Evolutionary conservation across 2,113 vertebrate genomes (phyloP).

Genomic region (Apodemus sylvaticus): DNA sequence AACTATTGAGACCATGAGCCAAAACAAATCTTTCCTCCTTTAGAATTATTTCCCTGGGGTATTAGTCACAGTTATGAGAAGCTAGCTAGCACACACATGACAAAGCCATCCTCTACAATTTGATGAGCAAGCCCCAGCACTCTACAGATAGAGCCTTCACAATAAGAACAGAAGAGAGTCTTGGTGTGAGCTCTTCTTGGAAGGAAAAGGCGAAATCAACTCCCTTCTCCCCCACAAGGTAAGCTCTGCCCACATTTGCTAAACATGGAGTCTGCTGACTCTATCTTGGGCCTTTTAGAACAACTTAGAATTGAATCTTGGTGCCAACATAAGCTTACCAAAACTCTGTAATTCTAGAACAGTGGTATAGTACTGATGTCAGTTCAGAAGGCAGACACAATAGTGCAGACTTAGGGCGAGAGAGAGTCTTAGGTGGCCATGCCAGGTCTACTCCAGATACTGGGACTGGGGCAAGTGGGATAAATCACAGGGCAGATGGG

Average conservation of each 20-base stretch:
- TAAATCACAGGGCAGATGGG: rapidly evolving
- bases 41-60: neutral
- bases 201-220: neutral
- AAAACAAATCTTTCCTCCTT: neutral
- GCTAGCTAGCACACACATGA: neutral
- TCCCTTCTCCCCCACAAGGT: rapidly evolving
- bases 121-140: neutral
- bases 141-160: neutral
- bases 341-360: neutral
- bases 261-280: neutral
- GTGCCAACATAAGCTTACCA: neutral
- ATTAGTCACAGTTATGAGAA: neutral
- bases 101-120: neutral
- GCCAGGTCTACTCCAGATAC: too few relatives aligned
- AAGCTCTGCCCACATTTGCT: neutral
- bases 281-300: neutral
- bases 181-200: neutral
- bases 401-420: neutral
- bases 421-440: neutral
- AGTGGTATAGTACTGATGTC: neutral
- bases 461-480: neutral
- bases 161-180: neutral
- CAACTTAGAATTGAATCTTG: neutral
- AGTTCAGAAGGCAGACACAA: neutral
- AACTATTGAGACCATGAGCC: neutral